Evolutionary conservation across 35 echinoderm and acorn worm genomes (phyloP).

Genomic region (Apostichopus japonicus): DNA sequence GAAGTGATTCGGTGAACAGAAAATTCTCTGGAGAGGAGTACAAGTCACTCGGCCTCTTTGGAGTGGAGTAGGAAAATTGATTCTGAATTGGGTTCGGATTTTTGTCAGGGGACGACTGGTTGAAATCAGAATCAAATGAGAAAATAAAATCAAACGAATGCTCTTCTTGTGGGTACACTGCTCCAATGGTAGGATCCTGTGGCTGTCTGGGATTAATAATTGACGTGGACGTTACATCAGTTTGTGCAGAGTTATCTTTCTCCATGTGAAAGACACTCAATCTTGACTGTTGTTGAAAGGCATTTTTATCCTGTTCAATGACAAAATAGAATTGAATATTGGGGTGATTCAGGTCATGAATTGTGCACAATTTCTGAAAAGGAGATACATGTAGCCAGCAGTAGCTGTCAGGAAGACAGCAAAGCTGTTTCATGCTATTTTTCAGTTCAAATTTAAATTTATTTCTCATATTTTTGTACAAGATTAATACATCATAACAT

Average conservation of each 20-base stretch:
- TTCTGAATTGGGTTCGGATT: not conserved
- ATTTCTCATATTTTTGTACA: too few relatives aligned
- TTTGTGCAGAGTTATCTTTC: slow-evolving; percentile 49
- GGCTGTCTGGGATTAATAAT: not conserved
- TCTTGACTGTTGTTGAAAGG: too few relatives aligned
- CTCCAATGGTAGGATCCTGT: not conserved
- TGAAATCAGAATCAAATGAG: slow-evolving; percentile 58
- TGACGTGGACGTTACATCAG: slow-evolving; percentile 19
- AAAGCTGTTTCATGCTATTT: too few relatives aligned
- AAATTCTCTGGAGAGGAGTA: slow-evolving; percentile 13
- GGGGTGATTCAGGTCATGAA: too few relatives aligned
- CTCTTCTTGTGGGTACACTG: slow-evolving; percentile 21
- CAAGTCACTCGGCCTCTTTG: not conserved
- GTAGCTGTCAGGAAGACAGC: too few relatives aligned
- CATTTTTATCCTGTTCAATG: too few relatives aligned
- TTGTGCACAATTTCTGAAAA: too few relatives aligned
- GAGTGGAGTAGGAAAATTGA: slow-evolving; percentile 15
- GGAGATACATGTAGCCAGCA: too few relatives aligned
- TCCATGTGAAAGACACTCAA: slow-evolving; percentile 25
- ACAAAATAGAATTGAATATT: too few relatives aligned
- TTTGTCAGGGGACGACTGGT: not conserved
- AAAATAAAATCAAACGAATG: slow-evolving; percentile 63
- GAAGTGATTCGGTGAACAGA: slow-evolving; percentile 31
- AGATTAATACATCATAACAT: too few relatives aligned
- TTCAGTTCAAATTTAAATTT: too few relatives aligned